Evolutionary conservation across 30 jellyfish, hydroid and myxozoan species (phyloP), one percentile per base, ranked within the genome.

Genomic region (Pseudorhiza aurosa): DNA sequence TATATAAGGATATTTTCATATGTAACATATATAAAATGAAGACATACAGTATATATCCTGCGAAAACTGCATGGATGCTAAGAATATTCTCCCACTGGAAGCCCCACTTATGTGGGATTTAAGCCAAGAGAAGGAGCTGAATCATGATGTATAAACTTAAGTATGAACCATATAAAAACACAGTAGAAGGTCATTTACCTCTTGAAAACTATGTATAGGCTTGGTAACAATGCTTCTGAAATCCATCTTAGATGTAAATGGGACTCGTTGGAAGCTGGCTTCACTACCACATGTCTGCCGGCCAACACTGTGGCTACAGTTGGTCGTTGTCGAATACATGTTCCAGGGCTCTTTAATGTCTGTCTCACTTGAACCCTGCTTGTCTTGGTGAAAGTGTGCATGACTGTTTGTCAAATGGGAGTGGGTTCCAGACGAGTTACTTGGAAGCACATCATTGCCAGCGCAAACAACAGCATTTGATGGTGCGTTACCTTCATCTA

Each of bases 401-500:
- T 12, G 33, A 21, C 36, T 21, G 67, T 14, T 19, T 18, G 9
- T 53, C 14, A 21, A 33, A 15, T 15, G 35, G 24, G 36, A 5
- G 8, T 53, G 67, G 67, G 7, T 17, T 53, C 17, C 8, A 1
- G 22, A 2, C 0, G 67, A 10, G 40, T 76, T 37, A 26, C 42
- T 76, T 18, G 88, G 37, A 72, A 29, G 32, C 0, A 28, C 69
- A 10, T 58, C 79, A 8, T 76, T 44, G 11, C 79, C 71, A 40
- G 42, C 79, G 36, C 79, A 76, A 12, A 76, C 69, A 12, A 58
- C 80, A 2, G 40, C 79, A 11, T 45, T 58, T 58, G 78, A 57
- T 17, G 88, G 77, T 0, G 45, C 28, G n/a, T 36, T 56, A 71
- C 70, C 72, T 29, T 76, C 88, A 40, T 76, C 88, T 76, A 19